Evolutionary conservation across 2,797 vertebrate species (phyloP), one percentile per base, ranked within the genome.

Genomic region (Naso thynnoides): DNA sequence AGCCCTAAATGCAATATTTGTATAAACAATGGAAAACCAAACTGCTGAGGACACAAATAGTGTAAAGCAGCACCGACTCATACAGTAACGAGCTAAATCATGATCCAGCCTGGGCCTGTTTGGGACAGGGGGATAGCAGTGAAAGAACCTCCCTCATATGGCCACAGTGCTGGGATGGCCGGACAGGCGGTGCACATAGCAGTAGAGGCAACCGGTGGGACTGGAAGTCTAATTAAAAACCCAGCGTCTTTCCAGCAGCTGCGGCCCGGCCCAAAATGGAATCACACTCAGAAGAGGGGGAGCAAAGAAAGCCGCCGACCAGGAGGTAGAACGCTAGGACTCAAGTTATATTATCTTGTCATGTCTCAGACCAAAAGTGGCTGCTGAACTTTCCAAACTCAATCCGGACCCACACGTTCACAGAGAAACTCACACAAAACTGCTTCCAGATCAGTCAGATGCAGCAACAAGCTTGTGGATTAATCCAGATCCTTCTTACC

Each of bases 181-280:
- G n/a, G 31, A 31, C 31, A 33, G 31, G 31, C 44, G 24, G 69
- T 19, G 70, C 70, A 72, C 88, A 86, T 76, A 88, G 86, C 84
- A 87, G 73, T 47, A 31, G 64, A 76, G 29, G 75, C 86, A 74
- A 82, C 77, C 79, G 77, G 71, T 68, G 85, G 86, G 81, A 86
- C 84, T 89, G 91, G 90, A 90, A 58, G 92, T 93, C 94, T 95
- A 95, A 95, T 94, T 95, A 95, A 95, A 95, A 95, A 93, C 91
- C 72, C 92, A 90, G 86, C 66, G 87, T 75, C 86, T 87, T 81
- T 82, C 83, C 85, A 89, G 93, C 95, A 95, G 94, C 94, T 95
- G 94, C 54, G 84, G 86, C 82, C 84, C 82, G 82, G 86, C 93
- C 94, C 93, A 94, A 95, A 95, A 95, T 95, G 94, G 94, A 94